Evolutionary conservation across 1,140 invertebrate species (phyloP), one percentile per base, ranked within the genome.

Genomic region (Drosophila bipectinata): DNA sequence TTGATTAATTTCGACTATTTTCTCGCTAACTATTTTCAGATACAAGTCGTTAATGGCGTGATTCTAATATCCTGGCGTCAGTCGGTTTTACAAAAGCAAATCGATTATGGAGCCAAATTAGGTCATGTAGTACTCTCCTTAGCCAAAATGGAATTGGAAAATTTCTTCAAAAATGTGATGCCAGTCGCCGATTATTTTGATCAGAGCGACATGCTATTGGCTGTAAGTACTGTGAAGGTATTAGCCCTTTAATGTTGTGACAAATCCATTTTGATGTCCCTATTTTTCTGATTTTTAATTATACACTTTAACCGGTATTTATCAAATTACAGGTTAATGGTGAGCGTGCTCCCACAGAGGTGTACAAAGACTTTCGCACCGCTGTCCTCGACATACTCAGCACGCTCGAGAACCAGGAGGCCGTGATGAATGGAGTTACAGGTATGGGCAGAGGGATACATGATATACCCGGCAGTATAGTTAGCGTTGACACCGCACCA

Each of bases 121-220:
- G 96, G 97, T 32, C 96, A 97, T 91, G 96, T 97, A 39, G 96
- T 97, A 64, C 94, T 97, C 49, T 95, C 96, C 61, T 92, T 97
- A 63, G 97, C 97, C 26, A 93, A 94, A 91, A 97, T 97, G 96
- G 97, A 98, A 92, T 94, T 98, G 7, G 94, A 94, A 80, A 97
- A 97, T 93, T 98, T 97, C 93, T 97, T 96, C 84, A 95, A 95
- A 90, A 96, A 96, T 88, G 96, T 97, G 18, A 96, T 97, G 93
- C 96, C 97, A 0, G 97, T 98, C 5, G 96, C 96, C 0, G 96
- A 98, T 88, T 97, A 97, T 92, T 97, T 97, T 91, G 96, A 97
- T 92, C 96, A 97, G 91, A 95, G 95, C 85, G 95, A 95, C 81
- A 96, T 97, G 94, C 93, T 98, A 14, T 93, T 96, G 69, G 94